Percentiles rank a stretch among this genome's conserved stretches.
These are phyloP conservation scores for Onychomys leucogaster DNA, from an alignment of 2,797 vertebrate genomes.

Conservation along the genomic window DNA sequence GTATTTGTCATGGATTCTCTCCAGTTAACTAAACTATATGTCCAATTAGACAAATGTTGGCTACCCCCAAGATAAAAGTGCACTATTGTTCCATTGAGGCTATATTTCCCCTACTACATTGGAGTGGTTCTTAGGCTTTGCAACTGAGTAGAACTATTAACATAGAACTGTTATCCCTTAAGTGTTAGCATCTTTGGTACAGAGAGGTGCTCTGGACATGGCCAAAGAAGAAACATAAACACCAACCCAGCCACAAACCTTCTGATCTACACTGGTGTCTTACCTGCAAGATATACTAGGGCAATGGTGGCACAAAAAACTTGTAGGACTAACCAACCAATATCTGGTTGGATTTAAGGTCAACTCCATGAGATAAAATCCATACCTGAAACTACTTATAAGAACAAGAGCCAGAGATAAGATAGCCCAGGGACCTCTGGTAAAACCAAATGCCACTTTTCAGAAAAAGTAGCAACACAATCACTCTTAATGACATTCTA, in stretches of 20 bases:
- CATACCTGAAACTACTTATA: no score
- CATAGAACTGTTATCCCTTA: background rate
- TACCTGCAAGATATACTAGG: background rate
- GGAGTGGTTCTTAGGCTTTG: background rate
- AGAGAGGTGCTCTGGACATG: background rate
- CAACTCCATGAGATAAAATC: background rate
- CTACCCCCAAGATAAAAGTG: background rate
- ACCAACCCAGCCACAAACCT: background rate
- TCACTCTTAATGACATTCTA: background rate
- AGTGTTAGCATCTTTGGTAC: background rate
- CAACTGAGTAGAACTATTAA: background rate
- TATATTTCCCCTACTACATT: background rate
- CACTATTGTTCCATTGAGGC: background rate
- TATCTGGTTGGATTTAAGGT: background rate
- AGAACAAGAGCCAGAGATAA: background rate
- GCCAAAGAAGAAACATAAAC: background rate
- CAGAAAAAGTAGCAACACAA: background rate
- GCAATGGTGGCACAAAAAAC: background rate
- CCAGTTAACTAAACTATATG: background rate
- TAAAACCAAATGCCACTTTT: background rate
- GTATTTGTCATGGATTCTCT: background rate
- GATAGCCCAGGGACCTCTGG: background rate
- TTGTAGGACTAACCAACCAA: background rate
- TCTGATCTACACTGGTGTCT: background rate
- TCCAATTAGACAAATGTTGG: background rate